Evolutionary conservation across 2,888 invertebrate species (phyloP).

Genomic region (Desoria tigrina): DNA sequence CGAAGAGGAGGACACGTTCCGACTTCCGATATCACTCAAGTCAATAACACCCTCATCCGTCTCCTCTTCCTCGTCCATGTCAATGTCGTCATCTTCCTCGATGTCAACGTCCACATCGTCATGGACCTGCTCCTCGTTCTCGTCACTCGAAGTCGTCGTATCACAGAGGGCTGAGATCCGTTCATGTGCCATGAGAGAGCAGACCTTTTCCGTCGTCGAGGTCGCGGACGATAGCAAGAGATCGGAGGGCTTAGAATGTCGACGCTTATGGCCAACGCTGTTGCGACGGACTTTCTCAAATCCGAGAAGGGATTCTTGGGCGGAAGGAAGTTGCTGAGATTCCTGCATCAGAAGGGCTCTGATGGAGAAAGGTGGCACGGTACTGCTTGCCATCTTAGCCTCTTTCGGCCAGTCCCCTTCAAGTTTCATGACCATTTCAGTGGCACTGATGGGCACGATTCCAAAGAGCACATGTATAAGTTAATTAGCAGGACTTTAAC

Average conservation of each 20-base stretch:
- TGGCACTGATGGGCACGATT: conserved; percentile 1
- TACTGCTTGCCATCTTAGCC: conserved; percentile 53
- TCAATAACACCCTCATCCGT: conserved; percentile 49
- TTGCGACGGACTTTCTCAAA: conserved; percentile 1
- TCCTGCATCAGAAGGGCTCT: conserved; percentile 53
- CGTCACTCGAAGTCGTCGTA: conserved; percentile 53
- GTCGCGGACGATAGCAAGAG: not conserved
- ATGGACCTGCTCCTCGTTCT: conserved; percentile 41
- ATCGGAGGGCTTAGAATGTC: conserved; percentile 15
- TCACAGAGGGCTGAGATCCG: conserved; percentile 53
- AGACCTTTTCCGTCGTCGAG: not conserved
- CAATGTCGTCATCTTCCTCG: conserved; percentile 39
- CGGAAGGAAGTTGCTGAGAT: conserved; percentile 37
- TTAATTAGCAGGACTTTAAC: too few species aligned
- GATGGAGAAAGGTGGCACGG: conserved; percentile 52
- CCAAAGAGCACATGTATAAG: too few species aligned
- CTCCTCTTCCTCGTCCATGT: conserved; percentile 40
- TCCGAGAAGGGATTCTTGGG: conserved; percentile 30
- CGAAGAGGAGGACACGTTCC: conserved; percentile 51
- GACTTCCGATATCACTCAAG: conserved; percentile 52
- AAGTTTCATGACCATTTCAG: conserved; percentile 54
- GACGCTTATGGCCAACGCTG: conserved; percentile 18
- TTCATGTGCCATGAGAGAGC: not conserved
- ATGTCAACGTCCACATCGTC: conserved; percentile 41
- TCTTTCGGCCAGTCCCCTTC: conserved; percentile 53